Evolutionary conservation across 1,140 invertebrate genomes (phyloP), one percentile per base, ranked within the genome.

Genomic region (Uloborus diversus): DNA sequence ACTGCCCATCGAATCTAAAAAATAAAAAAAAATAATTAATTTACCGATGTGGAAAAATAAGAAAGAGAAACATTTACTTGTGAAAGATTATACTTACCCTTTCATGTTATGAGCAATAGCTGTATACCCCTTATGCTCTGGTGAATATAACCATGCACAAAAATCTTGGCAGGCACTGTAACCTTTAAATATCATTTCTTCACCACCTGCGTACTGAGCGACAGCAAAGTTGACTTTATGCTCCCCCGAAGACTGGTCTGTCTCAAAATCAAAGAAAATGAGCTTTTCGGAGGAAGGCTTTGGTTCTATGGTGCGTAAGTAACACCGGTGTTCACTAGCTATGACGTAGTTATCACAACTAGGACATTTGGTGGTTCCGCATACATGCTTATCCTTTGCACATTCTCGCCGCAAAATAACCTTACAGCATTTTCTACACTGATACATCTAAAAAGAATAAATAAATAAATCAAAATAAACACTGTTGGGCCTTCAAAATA

Each of bases 31-130:
- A 17, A 42, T 13, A 42, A 42, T 42, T 9, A 42, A 42, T 13
- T 13, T 17, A 17, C 17, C 17, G 17, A 42, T 42, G 17, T 17
- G 9, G 37, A 42, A 9, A 42, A 42, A 42, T 17, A 42, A 42
- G 37, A 13, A 42, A 42, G 9, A 42, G 17, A 42, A n/a, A n/a
- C 9, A 42, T 42, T 42, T 13, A 42, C 17, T 13, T 13, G 17
- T 13, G 9, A 42, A 42, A 42, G 9, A 42, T 9, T 13, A 42
- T 13, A 42, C 49, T 53, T 53, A 53, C 49, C 49, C 49, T 20
- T 53, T 53, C 4, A 53, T 53, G 49, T 53, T 53, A n/a, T 53
- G 49, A 7, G 49, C 49, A 17, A 93, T 95, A 85, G 87, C 88
- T 47, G 93, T 53, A 53, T 17, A 53, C 5, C 5, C 13, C 20